A percentile compares a stretch with the other conserved stretches of the same genome.
Conservation (phyloP, 2,113 vertebrate species). For the Danio rerio region DNA sequence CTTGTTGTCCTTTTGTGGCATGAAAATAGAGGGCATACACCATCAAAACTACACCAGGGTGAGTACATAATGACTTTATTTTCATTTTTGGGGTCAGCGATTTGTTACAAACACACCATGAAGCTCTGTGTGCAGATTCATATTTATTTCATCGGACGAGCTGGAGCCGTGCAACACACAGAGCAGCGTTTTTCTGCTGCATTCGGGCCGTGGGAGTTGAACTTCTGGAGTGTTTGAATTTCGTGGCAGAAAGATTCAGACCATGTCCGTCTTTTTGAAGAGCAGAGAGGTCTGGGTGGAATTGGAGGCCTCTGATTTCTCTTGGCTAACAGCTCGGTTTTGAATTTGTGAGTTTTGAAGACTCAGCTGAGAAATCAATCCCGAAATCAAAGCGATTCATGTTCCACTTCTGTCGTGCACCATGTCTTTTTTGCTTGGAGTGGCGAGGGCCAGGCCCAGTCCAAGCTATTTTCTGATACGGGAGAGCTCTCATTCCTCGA, state of each 20-base stretch:
- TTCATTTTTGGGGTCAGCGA: no score
- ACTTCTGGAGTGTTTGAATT: not conserved
- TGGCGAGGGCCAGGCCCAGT: conserved; percentile 16
- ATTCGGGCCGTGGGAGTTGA: not conserved
- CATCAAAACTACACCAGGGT: no score
- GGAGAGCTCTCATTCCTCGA: conserved; percentile 35
- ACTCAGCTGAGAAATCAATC: conserved; percentile 51
- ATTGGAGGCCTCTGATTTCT: conserved; percentile 19
- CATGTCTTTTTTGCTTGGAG: conserved; percentile 14
- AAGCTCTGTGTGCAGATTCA: conserved; percentile 12
- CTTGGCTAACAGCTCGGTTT: conserved; percentile 42
- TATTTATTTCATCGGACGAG: conserved; percentile 18
- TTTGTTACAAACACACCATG: not conserved
- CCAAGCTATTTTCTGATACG: conserved; percentile 49
- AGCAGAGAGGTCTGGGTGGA: conserved; percentile 40
- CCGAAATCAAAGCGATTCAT: conserved; percentile 57
- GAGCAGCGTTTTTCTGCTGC: not conserved
- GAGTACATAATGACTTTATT: no score
- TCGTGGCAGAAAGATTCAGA: not conserved
- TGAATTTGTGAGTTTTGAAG: conserved; percentile 53
- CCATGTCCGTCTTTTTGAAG: conserved; percentile 29
- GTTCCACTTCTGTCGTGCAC: conserved; percentile 36
- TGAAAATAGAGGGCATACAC: no score
- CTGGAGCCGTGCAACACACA: not conserved
- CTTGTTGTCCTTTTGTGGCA: no score